Evolutionary conservation across 2,113 vertebrate genomes (phyloP), one percentile per base, ranked within the genome.

Genomic region (Paralichthys olivaceus): DNA sequence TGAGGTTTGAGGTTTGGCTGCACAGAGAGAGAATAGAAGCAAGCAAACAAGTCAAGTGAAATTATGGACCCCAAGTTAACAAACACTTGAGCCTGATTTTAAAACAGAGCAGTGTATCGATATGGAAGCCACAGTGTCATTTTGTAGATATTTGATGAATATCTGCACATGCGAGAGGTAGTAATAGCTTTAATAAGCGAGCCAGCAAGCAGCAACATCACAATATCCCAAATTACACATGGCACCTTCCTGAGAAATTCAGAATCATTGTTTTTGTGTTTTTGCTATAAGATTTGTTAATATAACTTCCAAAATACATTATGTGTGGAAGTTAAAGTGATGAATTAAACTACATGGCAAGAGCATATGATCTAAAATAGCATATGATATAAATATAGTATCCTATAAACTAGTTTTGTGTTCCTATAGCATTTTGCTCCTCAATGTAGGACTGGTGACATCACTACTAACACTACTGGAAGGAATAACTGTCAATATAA

Each of bases 1-100:
- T 32, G 95, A 97, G 66, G 95, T 96, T 91, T 97, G 96, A 51
- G 97, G 97, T 85, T 96, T 97, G 79, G 96, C 97, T 99, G 67
- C 56, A 15, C 5, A 53, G 26, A 74, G 7, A 62, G 26, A 56
- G 12, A 49, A 8, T 7, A 8, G 32, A 34, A 34, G 32, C 60
- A 34, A 34, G 32, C 60, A 69, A 66, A 65, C 12, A 63, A 61
- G 2, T 20, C 19, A 20, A 65, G 56, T 29, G 5, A 71, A 70
- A 23, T 11, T 23, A 37, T 28, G 0, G 14, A 71, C 55, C 51
- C 37, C 14, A 43, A 26, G 7, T 55, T 63, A 11, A 49, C 25
- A 69, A 56, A 81, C 47, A 49, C 79, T 66, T 22, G 7, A 80
- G 84, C 17, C 54, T 49, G 67, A 79, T 57, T 51, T 68, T 49